phyloP scores from a whole-genome alignment of 2,797 vertebrate species.

The Ctenopoma multispine region DNA sequence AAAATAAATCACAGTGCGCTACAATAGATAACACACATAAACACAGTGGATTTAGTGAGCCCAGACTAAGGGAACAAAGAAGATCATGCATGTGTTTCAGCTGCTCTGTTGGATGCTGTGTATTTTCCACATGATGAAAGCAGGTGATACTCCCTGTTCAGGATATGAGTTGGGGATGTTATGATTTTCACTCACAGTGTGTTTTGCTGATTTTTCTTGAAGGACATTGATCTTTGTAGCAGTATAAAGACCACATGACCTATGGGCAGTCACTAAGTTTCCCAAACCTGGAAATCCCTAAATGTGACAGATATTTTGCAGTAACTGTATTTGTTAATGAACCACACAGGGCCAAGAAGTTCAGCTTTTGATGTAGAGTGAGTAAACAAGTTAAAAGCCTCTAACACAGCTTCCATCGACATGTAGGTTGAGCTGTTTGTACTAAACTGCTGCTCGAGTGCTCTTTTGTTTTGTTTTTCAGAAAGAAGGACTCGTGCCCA shows the following conservation, averaged over 20 bases:
- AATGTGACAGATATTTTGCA: constrained; percentile 17
- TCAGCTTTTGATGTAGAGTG: neutral
- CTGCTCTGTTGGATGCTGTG: neutral
- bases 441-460: neutral
- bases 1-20: neutral
- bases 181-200: constrained; percentile 7
- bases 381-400: constrained; percentile 14
- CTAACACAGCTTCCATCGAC: constrained; percentile 1
- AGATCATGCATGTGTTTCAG: neutral
- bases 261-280: constrained; percentile 14
- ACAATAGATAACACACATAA: neutral
- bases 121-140: constrained; percentile 14
- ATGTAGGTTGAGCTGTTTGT: neutral
- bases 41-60: neutral
- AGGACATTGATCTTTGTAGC: neutral
- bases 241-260: constrained; percentile 4
- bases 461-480: neutral
- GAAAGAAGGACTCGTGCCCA: neutral
- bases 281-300: constrained; percentile 3
- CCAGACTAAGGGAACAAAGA: neutral
- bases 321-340: constrained; percentile 1
- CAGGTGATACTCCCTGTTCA: constrained; percentile 2
- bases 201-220: constrained; percentile 23
- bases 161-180: constrained; percentile 17
- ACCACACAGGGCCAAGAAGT: neutral